These are phyloP conservation scores for Gadus macrocephalus DNA, from an alignment of 2,113 vertebrate genomes.

Conservation along the genomic window DNA sequence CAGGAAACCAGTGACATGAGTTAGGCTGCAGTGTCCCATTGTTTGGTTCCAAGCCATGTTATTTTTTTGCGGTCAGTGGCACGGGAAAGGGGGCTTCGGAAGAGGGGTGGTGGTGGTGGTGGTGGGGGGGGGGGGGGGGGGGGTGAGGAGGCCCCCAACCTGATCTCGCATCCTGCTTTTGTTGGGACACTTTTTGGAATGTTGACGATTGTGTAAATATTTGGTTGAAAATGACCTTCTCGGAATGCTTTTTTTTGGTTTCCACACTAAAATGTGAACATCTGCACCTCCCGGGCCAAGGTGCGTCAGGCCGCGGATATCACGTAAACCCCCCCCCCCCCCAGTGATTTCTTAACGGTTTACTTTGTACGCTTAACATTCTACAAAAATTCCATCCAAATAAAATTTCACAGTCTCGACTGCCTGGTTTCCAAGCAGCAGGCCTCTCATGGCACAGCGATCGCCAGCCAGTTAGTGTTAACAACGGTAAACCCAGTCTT, in stretches of 20 bases:
- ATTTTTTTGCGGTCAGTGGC: conserved; percentile 25
- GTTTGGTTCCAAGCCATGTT: conserved; percentile 37
- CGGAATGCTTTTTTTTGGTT: conserved; percentile 4
- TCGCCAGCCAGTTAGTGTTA: no score
- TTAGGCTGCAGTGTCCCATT: conserved; percentile 48
- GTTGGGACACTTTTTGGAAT: conserved; percentile 62
- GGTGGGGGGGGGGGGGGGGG: conserved; percentile 6
- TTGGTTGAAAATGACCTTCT: conserved; percentile 54
- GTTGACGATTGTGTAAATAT: conserved; percentile 60
- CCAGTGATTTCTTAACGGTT: no score
- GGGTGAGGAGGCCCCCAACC: conserved; percentile 32
- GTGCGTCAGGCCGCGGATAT: no score
- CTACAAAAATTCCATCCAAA: no score
- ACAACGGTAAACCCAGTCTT: background rate
- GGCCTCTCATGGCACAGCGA: no score
- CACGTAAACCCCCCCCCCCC: no score
- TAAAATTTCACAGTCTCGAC: no score
- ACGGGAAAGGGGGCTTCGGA: conserved; percentile 45
- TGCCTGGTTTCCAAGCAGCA: no score
- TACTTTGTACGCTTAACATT: no score
- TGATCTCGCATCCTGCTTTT: conserved; percentile 72
- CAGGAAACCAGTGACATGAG: conserved; percentile 62
- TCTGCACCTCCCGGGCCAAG: conserved; percentile 19
- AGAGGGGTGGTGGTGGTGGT: background rate
- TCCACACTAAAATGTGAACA: conserved; percentile 27